These are phyloP conservation scores for Sebastes miniatus DNA, from an alignment of 2,797 vertebrate species.

Conservation along the genomic window DNA sequence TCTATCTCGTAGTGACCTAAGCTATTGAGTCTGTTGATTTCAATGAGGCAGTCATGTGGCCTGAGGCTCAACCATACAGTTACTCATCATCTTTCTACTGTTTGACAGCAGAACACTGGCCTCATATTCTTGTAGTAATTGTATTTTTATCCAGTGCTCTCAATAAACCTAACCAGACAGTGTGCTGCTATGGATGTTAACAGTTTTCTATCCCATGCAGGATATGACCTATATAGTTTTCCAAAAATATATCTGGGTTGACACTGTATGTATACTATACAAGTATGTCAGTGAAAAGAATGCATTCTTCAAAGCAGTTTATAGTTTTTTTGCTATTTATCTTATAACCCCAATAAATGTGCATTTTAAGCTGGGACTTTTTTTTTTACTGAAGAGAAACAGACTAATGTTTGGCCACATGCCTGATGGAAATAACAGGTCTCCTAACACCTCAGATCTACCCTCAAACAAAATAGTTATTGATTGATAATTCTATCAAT, in stretches of 20 bases:
- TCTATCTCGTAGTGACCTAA: background rate
- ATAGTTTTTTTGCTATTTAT: background rate
- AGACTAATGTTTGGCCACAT: background rate
- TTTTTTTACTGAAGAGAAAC: background rate
- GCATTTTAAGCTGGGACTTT: background rate
- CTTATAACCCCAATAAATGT: background rate
- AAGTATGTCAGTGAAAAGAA: background rate
- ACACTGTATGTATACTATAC: background rate
- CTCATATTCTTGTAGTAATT: conserved; percentile 19
- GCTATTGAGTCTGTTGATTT: background rate
- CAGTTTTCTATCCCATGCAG: background rate
- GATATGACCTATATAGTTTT: conserved; percentile 7
- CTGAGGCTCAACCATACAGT: background rate
- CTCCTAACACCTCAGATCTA: too few species aligned
- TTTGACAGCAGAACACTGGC: conserved; percentile 15
- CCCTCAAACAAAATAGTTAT: background rate
- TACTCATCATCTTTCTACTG: conserved; percentile 10
- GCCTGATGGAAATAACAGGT: background rate
- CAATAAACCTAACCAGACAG: conserved; percentile 11
- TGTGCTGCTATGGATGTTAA: background rate
- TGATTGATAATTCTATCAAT: background rate
- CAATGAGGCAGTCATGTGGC: conserved; percentile 15
- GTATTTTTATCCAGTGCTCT: background rate
- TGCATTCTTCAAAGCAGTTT: background rate
- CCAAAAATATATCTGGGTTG: background rate